These are phyloP conservation scores for Loriculus beryllinus DNA, from an alignment of 2,797 vertebrate species.

Conservation along the genomic window DNA sequence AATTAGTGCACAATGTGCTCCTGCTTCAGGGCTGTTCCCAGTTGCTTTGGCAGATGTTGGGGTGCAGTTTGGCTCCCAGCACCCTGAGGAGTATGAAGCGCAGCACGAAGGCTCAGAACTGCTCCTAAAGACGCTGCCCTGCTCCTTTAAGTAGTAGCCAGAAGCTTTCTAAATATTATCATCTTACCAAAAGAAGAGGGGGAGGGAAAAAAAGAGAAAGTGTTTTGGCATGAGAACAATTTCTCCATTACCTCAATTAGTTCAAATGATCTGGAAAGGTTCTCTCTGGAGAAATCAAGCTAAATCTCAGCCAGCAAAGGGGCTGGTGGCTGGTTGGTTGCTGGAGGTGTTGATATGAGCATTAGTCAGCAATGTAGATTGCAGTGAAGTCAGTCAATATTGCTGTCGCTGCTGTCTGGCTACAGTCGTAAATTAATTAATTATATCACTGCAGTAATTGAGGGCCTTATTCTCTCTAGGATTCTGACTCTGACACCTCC, in stretches of 20 bases:
- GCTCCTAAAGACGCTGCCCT: neutral
- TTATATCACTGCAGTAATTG: constrained; percentile 65
- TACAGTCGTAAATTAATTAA: constrained; percentile 66
- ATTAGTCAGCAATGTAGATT: constrained; percentile 75
- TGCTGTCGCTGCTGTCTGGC: constrained; percentile 60
- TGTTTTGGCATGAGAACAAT: constrained; percentile 76
- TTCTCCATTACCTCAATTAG: constrained; percentile 82
- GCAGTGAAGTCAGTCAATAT: constrained; percentile 72
- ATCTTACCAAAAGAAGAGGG: constrained; percentile 56
- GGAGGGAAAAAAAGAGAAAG: neutral
- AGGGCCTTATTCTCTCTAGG: constrained; percentile 6
- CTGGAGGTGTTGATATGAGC: constrained; percentile 78
- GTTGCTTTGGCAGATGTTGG: constrained; percentile 8
- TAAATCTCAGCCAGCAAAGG: constrained; percentile 50
- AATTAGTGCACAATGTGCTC: constrained; percentile 30
- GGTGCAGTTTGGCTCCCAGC: neutral
- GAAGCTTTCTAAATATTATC: constrained; percentile 63
- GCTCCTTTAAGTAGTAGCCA: constrained; percentile 27
- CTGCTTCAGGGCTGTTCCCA: constrained; percentile 35
- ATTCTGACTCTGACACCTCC: constrained; percentile 37
- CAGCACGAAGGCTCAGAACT: neutral
- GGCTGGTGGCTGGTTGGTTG: constrained; percentile 35
- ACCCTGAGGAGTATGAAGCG: neutral
- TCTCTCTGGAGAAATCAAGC: constrained; percentile 75
- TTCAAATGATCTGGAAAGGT: constrained; percentile 79